A percentile compares a stretch with the other conserved stretches of the same genome.
These are phyloP conservation scores for Chrysotoxum bicinctum DNA, from an alignment of 2,888 invertebrate genomes.

Conservation along the genomic window DNA sequence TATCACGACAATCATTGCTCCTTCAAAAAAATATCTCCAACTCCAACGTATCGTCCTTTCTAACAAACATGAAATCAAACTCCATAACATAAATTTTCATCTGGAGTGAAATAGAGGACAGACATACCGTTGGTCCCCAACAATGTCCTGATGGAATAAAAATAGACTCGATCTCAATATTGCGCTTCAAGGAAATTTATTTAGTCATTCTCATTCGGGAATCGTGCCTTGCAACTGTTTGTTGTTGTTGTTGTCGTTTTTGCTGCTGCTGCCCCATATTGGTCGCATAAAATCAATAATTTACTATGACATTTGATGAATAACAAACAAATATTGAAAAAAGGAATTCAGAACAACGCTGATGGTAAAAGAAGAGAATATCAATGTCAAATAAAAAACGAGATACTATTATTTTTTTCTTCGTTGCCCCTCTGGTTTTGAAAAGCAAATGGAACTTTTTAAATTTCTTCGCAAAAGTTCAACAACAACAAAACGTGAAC, in stretches of 20 bases:
- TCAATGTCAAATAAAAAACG: constrained; percentile 19
- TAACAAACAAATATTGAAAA: background rate
- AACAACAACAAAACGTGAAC: constrained; percentile 24
- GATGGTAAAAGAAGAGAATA: constrained; percentile 3
- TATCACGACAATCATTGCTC: background rate
- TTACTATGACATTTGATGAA: constrained; percentile 4
- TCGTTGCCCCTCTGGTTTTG: background rate
- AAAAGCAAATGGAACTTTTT: constrained; percentile 28
- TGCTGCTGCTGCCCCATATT: background rate
- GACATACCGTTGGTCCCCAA: background rate
- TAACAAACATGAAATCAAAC: constrained; percentile 63
- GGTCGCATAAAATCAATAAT: constrained; percentile 37
- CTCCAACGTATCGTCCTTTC: constrained; percentile 24
- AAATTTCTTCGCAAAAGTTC: constrained; percentile 1
- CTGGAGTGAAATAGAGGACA: background rate
- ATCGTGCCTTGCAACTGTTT: constrained; percentile 4
- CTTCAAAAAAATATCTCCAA: background rate
- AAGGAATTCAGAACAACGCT: background rate
- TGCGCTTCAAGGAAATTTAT: constrained; percentile 17
- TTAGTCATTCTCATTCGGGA: background rate
- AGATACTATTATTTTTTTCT: constrained; percentile 6
- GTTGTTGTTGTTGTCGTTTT: background rate
- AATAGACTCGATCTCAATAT: constrained; percentile 34
- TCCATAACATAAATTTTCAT: constrained; percentile 53
- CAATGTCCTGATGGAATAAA: constrained; percentile 53